phyloP scores from a whole-genome alignment of 2,797 vertebrate genomes.

The Chrysolophus pictus region DNA sequence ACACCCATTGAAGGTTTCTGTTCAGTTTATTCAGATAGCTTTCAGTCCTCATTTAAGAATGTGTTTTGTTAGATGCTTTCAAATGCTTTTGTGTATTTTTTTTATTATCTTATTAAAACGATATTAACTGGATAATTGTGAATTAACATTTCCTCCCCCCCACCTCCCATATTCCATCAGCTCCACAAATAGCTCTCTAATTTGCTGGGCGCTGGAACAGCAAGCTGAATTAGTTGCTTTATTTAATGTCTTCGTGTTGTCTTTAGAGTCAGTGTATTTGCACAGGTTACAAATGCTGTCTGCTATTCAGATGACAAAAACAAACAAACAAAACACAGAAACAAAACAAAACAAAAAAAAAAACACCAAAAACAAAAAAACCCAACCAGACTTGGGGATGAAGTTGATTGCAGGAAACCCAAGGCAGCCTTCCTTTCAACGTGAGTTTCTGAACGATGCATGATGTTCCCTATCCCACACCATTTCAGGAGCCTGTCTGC shows the following conservation, averaged over 20 bases:
- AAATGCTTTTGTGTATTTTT: not conserved
- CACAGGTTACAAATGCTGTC: not conserved
- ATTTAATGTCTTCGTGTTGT: not conserved
- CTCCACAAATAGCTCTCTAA: not conserved
- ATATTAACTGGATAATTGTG: not conserved
- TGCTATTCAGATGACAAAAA: not conserved
- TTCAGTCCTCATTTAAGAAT: not conserved
- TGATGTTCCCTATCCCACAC: too few relatives aligned
- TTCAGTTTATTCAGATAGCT: slow-evolving; percentile 1
- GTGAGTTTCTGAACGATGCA: rapidly evolving
- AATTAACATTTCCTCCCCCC: not conserved
- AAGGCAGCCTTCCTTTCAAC: not conserved
- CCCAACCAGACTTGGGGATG: not conserved
- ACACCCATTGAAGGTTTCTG: not conserved
- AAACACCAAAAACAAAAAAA: too few relatives aligned
- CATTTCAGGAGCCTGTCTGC: not conserved
- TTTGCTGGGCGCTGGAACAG: not conserved
- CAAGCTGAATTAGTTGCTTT: not conserved
- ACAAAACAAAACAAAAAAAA: too few relatives aligned
- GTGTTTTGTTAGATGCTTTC: not conserved
- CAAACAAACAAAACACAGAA: too few relatives aligned
- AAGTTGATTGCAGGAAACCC: not conserved
- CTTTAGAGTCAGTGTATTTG: not conserved
- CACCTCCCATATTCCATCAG: not conserved
- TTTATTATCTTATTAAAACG: not conserved